Percentiles rank a stretch among this genome's conserved stretches.
Evolutionary conservation across 2,888 invertebrate genomes (phyloP).

Genomic region (Oeneis ivallda): DNA sequence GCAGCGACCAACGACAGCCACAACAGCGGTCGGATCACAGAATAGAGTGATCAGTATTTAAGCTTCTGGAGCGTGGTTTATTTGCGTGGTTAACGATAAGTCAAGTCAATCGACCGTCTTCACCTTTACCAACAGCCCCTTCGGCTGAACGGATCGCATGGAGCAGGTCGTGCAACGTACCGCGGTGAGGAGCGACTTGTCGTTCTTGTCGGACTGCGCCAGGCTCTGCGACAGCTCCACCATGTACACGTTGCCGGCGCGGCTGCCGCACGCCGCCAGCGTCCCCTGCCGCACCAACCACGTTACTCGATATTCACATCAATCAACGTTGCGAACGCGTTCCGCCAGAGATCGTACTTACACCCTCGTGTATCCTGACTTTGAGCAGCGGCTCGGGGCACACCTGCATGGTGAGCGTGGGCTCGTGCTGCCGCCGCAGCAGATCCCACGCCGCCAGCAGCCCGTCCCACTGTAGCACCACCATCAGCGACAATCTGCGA

Average conservation of each 20-base stretch:
- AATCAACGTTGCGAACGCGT: neutral
- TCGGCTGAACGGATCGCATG: neutral
- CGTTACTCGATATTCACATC: neutral
- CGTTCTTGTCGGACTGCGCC: conserved; percentile 84
- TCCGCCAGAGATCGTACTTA: conserved; percentile 33
- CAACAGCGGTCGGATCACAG: too few species aligned
- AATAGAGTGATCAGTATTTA: too few species aligned
- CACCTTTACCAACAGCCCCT: neutral
- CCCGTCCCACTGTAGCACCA: conserved; percentile 90
- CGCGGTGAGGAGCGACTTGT: conserved; percentile 85
- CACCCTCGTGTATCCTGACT: conserved; percentile 67
- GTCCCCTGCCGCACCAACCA: conserved; percentile 69
- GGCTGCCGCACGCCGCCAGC: conserved; percentile 87
- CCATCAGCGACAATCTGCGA: conserved; percentile 88
- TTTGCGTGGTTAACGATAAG: too few species aligned
- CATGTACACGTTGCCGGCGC: conserved; percentile 86
- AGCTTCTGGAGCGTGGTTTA: too few species aligned
- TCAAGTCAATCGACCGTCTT: too few species aligned
- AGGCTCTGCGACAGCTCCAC: conserved; percentile 88
- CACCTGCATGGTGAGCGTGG: conserved; percentile 83
- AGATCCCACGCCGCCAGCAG: conserved; percentile 93
- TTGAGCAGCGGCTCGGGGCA: conserved; percentile 73
- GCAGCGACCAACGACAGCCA: too few species aligned
- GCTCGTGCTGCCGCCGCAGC: conserved; percentile 89
- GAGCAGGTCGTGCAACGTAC: conserved; percentile 58